Evolutionary conservation across 2,888 invertebrate species (phyloP), one percentile per base, ranked within the genome.

Genomic region (Apodemia zela): DNA sequence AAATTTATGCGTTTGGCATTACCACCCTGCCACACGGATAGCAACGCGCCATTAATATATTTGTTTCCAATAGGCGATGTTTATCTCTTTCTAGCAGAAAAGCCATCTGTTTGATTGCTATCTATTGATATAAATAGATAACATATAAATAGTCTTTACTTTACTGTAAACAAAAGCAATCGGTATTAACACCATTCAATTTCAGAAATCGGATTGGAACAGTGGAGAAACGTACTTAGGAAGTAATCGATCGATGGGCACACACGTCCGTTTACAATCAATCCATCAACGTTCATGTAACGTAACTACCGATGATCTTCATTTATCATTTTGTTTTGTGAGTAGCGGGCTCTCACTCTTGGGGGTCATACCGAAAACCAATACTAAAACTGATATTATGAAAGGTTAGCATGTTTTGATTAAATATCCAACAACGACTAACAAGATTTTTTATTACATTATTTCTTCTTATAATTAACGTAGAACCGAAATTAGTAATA

Each of bases 311-410:
- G 87, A 84, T 81, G 82, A 81, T 84, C 81, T 84, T 80, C 85
- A 91, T 91, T 91, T 88, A 90, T 91, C 91, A 91, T 89, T 86
- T 85, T 83, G 85, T 88, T 86, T 87, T 85, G 85, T 87, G 85
- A 80, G 87, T 87, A 88, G 87, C 84, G 75, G 75, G 69, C 79
- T 73, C 67, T 73, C 83, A 79, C 86, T 81, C 83, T 86, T 83
- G 84, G 85, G 85, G 89, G 87, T 84, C 87, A 87, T 75, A 74
- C 67, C 73, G 75, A 75, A 80, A 62, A 62, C 62, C 47, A 62
- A 62, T 59, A 62, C 42, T 45, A 58, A 62, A 51, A n/a, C 42
- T 57, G 54, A 62, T 58, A 45, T 45, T 57, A 45, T 62, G 42
- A 58, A 35, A 18, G 18, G 51, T 51, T 49, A 49, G 17, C 49